phyloP scores from a whole-genome alignment of 2,888 invertebrate genomes.

The Branchellion lobata region DNA sequence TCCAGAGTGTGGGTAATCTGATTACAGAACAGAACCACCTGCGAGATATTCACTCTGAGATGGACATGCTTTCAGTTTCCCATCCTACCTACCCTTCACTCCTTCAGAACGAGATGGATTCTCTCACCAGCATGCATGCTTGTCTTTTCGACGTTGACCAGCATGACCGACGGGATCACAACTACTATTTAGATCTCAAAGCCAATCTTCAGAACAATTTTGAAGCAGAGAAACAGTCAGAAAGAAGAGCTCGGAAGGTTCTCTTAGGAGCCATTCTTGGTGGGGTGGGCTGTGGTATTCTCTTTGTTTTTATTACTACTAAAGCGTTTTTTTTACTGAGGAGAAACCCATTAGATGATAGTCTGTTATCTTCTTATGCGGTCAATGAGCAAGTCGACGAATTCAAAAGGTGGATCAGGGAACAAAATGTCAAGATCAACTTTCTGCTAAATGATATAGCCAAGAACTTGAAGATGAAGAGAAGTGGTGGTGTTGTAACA shows the following conservation, averaged over 20 bases:
- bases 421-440: background rate
- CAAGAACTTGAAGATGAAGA: background rate
- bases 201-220: background rate
- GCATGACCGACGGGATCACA: background rate
- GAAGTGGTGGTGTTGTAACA: background rate
- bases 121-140: background rate
- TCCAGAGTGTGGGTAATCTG: background rate
- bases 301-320: background rate
- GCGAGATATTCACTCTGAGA: background rate
- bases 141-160: background rate
- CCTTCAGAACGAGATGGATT: background rate
- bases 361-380: background rate
- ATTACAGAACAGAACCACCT: background rate
- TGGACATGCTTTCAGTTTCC: background rate
- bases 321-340: background rate
- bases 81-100: background rate
- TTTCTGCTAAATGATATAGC: background rate
- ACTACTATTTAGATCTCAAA: background rate
- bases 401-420: background rate
- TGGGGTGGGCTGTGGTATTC: background rate
- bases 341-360: background rate
- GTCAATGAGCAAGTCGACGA: background rate
- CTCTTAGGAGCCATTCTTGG: background rate
- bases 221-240: background rate
- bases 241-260: background rate